Base-by-base conservation (phyloP, 2,797 vertebrate species). In the Thunnus albacares region DNA sequence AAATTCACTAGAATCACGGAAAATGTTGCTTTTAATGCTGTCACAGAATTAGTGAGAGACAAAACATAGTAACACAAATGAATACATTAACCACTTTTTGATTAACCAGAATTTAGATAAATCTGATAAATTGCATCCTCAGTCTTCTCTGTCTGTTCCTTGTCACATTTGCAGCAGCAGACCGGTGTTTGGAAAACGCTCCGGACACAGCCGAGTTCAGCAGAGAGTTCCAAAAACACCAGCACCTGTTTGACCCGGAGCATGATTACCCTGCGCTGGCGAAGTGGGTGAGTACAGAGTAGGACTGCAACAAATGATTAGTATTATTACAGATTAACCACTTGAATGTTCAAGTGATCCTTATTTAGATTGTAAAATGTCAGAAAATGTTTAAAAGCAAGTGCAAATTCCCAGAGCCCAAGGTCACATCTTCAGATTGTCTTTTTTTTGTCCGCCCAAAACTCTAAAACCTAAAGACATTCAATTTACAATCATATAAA, bases 121-220 rank as follows among this genome's bases (percentile, higher is more conserved):
- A n/a, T 51, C 20, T 7, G 18, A 51, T 51, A 17, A 51, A 51
- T 10, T 17, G 8, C 45, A 47, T 18, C 45, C 6, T 18, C 47
- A n/a, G 8, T 43, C 12, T 15, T 11, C 17, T 30, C 7, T 49
- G 9, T 47, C 45, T 74, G 59, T 5, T 0, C 6, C 5, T 11
- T 4, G 0, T 57, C 38, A 6, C 49, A 10, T 49, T 38, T 15
- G 2, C 88, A 98, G 97, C 88, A 83, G 95, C 94, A 76, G 97
- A 99, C 49, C 97, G 97, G 28, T 99, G 98, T 90, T 92, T 99
- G 88, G 98, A 98, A 93, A 97, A 99, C 15, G 96, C 96, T 33
- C 98, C 98, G 0, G 98, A 99, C 94, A 99, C 98, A 2, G 98
- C 98, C 0, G 97, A 98, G 90, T 99, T 99, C 95, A 99, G 98